Conservation (phyloP, 2,113 vertebrate species). For the Ictalurus punctatus region DNA sequence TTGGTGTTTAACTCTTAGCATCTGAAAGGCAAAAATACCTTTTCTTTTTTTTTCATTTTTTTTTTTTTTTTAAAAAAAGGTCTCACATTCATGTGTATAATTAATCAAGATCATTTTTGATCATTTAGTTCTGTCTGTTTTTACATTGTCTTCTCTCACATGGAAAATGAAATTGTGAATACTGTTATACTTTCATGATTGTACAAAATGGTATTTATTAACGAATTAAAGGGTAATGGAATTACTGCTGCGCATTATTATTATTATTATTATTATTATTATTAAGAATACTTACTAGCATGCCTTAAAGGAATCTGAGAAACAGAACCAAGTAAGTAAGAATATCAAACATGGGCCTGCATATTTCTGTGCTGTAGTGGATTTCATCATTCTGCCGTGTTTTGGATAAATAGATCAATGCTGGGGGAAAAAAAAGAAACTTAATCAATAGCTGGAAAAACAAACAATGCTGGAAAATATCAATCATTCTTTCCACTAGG, state of each 20-base stretch:
- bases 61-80: neutral
- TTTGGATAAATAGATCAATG: no score
- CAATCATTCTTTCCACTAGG: neutral
- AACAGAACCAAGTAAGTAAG: neutral
- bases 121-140: neutral
- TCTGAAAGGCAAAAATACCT: neutral
- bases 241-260: neutral
- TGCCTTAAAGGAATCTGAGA: neutral
- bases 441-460: neutral
- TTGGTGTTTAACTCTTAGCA: neutral
- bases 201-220: constrained; percentile 4
- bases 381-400: neutral
- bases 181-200: neutral
- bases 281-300: neutral
- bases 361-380: neutral
- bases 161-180: constrained; percentile 4
- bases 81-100: neutral
- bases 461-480: no score
- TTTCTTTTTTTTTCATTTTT: neutral
- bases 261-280: neutral
- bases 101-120: neutral
- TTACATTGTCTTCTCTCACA: neutral
- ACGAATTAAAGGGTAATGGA: neutral
- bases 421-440: neutral
- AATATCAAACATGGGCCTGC: neutral